Evolutionary conservation across 2,113 vertebrate species (phyloP), one percentile per base, ranked within the genome.

Genomic region (Callipepla squamata): DNA sequence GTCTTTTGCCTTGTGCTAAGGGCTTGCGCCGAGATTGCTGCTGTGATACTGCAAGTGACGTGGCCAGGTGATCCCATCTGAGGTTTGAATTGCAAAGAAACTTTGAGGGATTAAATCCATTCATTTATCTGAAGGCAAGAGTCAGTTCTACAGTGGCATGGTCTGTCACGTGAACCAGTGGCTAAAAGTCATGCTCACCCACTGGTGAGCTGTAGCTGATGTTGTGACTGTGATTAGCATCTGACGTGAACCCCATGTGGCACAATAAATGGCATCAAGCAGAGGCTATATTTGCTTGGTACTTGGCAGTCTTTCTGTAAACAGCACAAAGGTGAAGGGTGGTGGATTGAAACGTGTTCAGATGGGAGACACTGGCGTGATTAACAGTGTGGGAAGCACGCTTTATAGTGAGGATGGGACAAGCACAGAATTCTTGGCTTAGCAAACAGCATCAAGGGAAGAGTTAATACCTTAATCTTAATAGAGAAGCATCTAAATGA

Each of bases 401-500:
- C 36, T 38, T 40, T 32, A 22, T 9, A 9, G 45, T 25, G 59
- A 87, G 59, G 81, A 69, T 22, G 61, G 13, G 26, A 58, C 73
- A 21, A 65, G 15, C 44, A n/a, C 44, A 28, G 55, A 81, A 19
- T 51, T 21, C 13, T 82, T 85, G 53, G 23, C 50, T 85, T 77
- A 47, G 26, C 61, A 58, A 91, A 65, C 34, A 3, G 2, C 57
- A 50, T 57, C 30, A 40, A 36, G 42, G 38, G 44, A 61, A 58
- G 45, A 89, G 13, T 12, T 69, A n/a, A 40, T 40, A 40, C 40
- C 11, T 40, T 40, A 13, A 22, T 76, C 6, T 0, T 47, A 61
- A 61, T 7, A 69, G 18, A 2, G 0, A 0, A 72, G 36, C 17
- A 14, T 7, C 18, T 20, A 45, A 42, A 8, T 30, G 22, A 20